Evolutionary conservation across 2,888 invertebrate species (phyloP), one percentile per base, ranked within the genome.

Genomic region (Lathronympha strigana): DNA sequence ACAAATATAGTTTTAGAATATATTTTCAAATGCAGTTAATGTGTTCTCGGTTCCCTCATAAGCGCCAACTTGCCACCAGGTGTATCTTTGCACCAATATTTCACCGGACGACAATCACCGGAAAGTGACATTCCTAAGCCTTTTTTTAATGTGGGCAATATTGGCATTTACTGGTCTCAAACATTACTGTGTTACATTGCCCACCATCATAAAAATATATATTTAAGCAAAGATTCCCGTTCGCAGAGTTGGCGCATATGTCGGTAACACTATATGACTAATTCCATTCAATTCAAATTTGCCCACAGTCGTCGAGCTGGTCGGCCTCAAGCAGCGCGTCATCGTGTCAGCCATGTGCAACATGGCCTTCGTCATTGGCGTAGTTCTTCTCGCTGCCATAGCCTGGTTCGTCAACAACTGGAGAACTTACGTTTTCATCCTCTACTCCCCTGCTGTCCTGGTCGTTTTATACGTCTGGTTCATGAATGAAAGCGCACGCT

Each of bases 371-470:
- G 95, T 96, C 0, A 77, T 95, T 5, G 97, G 97, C 0, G 96
- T 96, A 76, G 93, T 95, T 11, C 80, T 95, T 0, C 87, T 96
- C 9, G 96, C 95, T 3, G 78, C 94, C n/a, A 87, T 95, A 0
- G 96, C 97, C 6, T 96, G 95, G 94, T 89, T 92, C 73, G 90
- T 94, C n/a, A 92, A 93, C 73, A 94, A 95, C 79, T 97, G 97
- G 97, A 93, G 95, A 69, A 89, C 92, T 23, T 91, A 95, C 69
- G 90, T 96, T 71, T 89, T 95, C 58, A 93, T 95, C 9, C 86
- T 95, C 25, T 97, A 96, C 82, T 86, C 93, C 1, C 97, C 97
- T 0, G 94, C 95, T 0, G 79, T 95, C 36, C 82, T 96, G 0
- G 93, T 95, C 28, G 81, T 95, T 15, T 78, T 93, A n/a, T 95